Conservation (phyloP, 2,113 vertebrate species). For the Hippoglossus stenolepis region DNA sequence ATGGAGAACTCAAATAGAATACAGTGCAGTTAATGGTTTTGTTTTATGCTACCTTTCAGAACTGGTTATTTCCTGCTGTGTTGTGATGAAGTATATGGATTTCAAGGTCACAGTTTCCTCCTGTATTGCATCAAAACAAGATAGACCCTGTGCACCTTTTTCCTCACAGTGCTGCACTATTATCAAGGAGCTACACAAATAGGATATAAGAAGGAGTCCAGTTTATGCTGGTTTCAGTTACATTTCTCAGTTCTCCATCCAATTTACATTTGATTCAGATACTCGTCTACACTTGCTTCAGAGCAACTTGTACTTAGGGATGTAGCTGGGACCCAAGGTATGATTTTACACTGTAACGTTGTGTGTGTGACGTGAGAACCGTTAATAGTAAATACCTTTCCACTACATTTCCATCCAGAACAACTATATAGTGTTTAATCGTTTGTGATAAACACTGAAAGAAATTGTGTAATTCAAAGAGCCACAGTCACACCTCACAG, state of each 20-base stretch:
- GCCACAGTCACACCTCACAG: too few relatives aligned
- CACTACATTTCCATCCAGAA: neutral
- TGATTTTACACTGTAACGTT: too few relatives aligned
- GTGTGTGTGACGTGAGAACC: neutral
- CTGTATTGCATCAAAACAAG: neutral
- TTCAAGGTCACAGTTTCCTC: constrained; percentile 8
- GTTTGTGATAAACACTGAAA: too few relatives aligned
- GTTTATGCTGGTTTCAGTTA: neutral
- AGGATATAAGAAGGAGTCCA: neutral
- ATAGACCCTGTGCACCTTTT: neutral
- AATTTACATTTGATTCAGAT: too few relatives aligned
- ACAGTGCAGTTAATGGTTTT: constrained; percentile 12
- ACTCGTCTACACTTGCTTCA: too few relatives aligned
- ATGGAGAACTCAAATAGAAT: constrained; percentile 38
- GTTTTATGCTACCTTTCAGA: constrained; percentile 8
- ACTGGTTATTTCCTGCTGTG: neutral
- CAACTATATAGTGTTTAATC: too few relatives aligned
- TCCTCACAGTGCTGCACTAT: neutral
- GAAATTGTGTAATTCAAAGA: too few relatives aligned
- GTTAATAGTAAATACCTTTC: neutral
- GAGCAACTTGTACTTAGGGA: too few relatives aligned
- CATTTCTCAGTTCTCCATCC: neutral
- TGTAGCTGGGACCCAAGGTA: too few relatives aligned
- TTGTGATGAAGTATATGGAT: constrained; percentile 15
- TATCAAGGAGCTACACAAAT: neutral